Percentiles rank a stretch among this genome's conserved stretches.
Evolutionary conservation across 2,113 vertebrate genomes (phyloP).

Genomic region (Sylvicapra grimmia): DNA sequence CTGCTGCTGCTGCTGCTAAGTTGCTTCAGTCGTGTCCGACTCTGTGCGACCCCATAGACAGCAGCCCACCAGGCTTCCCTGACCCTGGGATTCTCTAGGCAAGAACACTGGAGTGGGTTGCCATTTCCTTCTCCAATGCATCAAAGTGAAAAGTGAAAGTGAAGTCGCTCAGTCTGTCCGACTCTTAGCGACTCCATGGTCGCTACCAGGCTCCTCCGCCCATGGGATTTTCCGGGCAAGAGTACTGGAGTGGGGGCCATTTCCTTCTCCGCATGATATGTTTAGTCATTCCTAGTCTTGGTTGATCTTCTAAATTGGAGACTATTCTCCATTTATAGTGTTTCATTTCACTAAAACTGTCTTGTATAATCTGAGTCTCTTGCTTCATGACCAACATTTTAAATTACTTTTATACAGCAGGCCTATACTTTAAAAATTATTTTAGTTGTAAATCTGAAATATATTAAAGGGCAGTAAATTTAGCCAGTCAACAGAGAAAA

Average conservation of each 20-base stretch:
- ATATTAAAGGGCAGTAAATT: constrained; percentile 28
- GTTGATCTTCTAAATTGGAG: not conserved
- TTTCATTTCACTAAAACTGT: not conserved
- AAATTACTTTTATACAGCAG: constrained; percentile 11
- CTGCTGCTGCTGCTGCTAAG: not conserved
- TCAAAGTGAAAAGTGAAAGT: not conserved
- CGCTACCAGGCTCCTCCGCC: not conserved
- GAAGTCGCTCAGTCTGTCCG: not conserved
- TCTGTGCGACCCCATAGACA: not conserved
- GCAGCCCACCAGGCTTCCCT: not conserved
- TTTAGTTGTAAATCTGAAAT: constrained; percentile 8
- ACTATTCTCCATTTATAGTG: not conserved
- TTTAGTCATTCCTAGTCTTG: not conserved
- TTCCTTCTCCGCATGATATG: not conserved
- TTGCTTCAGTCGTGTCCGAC: not conserved
- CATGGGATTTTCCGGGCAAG: not conserved
- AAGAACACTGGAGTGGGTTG: not conserved
- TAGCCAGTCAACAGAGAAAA: not conserved
- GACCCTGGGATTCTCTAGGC: not conserved
- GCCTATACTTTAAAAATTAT: not conserved
- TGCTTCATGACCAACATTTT: not conserved
- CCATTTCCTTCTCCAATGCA: not conserved
- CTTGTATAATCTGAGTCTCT: not conserved
- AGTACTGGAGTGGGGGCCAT: not conserved
- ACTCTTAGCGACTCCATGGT: not conserved